Evolutionary conservation across 2,888 invertebrate genomes (phyloP).

Genomic region (Automeris io): DNA sequence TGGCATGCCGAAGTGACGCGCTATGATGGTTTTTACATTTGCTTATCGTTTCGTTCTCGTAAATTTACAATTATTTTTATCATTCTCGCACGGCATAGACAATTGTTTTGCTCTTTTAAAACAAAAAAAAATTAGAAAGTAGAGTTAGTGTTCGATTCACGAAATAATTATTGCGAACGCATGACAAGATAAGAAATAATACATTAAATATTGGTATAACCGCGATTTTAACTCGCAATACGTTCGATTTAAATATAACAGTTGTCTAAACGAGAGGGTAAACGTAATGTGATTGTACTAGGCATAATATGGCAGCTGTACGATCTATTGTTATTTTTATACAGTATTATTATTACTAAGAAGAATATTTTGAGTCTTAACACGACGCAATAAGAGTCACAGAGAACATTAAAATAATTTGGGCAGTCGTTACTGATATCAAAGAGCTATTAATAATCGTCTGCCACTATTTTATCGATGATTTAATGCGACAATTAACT

Average conservation of each 20-base stretch:
- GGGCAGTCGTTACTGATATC: constrained; percentile 7
- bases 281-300: constrained; percentile 13
- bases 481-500: constrained; percentile 25
- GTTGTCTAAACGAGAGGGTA: constrained; percentile 24
- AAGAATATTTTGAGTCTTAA: constrained; percentile 24
- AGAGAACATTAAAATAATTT: background rate
- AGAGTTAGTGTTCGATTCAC: no score
- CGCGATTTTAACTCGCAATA: constrained; percentile 1
- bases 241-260: constrained; percentile 17
- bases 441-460: constrained; percentile 42
- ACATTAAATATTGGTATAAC: background rate
- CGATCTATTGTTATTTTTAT: constrained; percentile 38
- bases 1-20: no score
- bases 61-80: no score
- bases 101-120: no score
- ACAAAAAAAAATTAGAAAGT: no score
- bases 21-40: no score
- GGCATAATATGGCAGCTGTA: constrained; percentile 46
- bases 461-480: constrained; percentile 40
- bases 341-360: constrained; percentile 22
- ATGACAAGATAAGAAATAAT: background rate
- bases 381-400: constrained; percentile 8
- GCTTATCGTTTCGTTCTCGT: no score
- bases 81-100: no score
- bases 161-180: background rate